phyloP scores from a whole-genome alignment of 2,888 invertebrate genomes.

The Watsonalla binaria region DNA sequence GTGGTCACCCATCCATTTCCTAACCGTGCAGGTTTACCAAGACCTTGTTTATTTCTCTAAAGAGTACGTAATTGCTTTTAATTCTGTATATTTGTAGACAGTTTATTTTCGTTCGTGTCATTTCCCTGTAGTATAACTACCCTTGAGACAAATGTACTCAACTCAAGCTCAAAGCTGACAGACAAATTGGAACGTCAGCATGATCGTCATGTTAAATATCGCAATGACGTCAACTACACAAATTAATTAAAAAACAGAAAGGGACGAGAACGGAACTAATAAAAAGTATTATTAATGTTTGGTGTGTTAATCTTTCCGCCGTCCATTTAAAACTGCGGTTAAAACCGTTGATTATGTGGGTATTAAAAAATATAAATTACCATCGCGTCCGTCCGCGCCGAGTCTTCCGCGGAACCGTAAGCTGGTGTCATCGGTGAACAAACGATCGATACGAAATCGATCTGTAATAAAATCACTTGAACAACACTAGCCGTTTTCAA shows the following conservation, averaged over 20 bases:
- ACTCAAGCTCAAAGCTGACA: not conserved
- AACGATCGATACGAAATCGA: conserved; percentile 24
- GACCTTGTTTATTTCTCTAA: too few relatives aligned
- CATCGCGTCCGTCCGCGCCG: conserved; percentile 29
- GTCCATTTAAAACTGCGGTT: not conserved
- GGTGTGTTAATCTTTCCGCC: not conserved
- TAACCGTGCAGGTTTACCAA: too few relatives aligned
- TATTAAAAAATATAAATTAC: conserved; percentile 29
- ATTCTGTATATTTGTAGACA: conserved; percentile 4
- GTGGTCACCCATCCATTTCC: too few relatives aligned
- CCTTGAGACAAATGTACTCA: conserved; percentile 1
- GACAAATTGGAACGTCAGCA: conserved; percentile 1
- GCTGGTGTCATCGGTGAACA: conserved; percentile 32
- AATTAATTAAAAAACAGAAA: conserved; percentile 1
- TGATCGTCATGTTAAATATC: conserved; percentile 2
- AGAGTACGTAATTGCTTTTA: too few relatives aligned
- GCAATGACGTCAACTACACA: not conserved
- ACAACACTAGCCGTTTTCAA: conserved; percentile 27
- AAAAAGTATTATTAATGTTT: conserved; percentile 1
- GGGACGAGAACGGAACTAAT: not conserved
- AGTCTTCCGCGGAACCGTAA: conserved; percentile 34
- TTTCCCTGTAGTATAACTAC: conserved; percentile 28
- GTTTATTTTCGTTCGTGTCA: conserved; percentile 31
- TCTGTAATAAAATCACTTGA: conserved; percentile 19
- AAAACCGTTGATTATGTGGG: conserved; percentile 5